phyloP scores from a whole-genome alignment of 2,797 vertebrate genomes.

The Anguilla marmorata region DNA sequence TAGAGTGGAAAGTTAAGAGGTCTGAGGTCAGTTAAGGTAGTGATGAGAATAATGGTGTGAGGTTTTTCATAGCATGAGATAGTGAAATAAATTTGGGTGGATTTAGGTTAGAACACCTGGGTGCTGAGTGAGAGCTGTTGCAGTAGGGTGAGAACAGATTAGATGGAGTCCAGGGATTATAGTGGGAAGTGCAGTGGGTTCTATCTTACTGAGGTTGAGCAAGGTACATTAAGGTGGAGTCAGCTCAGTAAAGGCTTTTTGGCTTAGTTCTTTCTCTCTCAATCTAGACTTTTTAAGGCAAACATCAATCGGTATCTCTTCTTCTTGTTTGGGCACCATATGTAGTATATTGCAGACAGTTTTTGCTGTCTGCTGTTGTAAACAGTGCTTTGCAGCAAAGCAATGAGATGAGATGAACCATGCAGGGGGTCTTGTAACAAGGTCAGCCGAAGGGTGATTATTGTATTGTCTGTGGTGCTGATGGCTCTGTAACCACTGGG shows the following conservation, averaged over 20 bases:
- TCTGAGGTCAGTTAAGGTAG: not conserved
- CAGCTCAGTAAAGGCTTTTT: not conserved
- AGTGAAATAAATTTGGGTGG: not conserved
- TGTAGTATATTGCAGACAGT: not conserved
- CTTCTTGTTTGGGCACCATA: not conserved
- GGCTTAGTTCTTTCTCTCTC: not conserved
- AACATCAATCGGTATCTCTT: not conserved
- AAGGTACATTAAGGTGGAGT: not conserved
- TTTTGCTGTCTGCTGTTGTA: not conserved
- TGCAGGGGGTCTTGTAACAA: too few species aligned
- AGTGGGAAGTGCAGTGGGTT: not conserved
- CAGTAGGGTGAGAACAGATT: not conserved
- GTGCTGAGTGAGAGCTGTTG: too few species aligned
- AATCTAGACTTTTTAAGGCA: not conserved
- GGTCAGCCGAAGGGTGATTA: slow-evolving; percentile 3
- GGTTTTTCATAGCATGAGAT: not conserved
- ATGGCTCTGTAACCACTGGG: not conserved
- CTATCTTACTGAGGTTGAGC: not conserved
- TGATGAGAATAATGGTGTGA: not conserved
- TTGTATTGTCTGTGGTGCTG: not conserved
- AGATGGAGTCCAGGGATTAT: not conserved
- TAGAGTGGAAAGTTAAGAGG: not conserved
- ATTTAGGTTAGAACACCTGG: not conserved
- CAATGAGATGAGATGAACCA: not conserved
- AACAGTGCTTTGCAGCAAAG: not conserved